Evolutionary conservation across 2,888 invertebrate species (phyloP).

Genomic region (Drosophila ustulata): DNA sequence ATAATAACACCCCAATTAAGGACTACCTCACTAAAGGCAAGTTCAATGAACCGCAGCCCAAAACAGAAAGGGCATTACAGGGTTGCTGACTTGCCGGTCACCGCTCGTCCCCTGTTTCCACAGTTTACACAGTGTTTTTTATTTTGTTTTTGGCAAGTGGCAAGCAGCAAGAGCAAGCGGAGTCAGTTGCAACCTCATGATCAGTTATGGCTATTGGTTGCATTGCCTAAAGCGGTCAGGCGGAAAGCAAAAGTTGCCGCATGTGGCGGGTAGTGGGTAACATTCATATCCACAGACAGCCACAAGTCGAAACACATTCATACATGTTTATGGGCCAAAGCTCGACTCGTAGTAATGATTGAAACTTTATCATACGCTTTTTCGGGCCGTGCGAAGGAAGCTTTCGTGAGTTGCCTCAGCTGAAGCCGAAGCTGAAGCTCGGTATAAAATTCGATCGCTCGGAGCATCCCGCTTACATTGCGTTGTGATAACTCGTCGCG

Average conservation of each 20-base stretch:
- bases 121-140: not conserved
- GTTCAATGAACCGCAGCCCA: conserved; percentile 63
- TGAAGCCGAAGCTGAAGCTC: conserved; percentile 54
- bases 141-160: not conserved
- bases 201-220: conserved; percentile 41
- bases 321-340: conserved; percentile 66
- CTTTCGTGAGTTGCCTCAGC: conserved; percentile 50
- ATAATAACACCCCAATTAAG: conserved; percentile 56
- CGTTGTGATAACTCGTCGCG: conserved; percentile 66
- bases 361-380: conserved; percentile 19
- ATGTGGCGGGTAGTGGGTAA: conserved; percentile 10
- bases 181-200: conserved; percentile 26
- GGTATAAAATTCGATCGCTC: conserved; percentile 61
- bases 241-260: conserved; percentile 68
- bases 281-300: not conserved
- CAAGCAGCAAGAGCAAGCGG: conserved; percentile 10
- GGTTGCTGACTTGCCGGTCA: conserved; percentile 49
- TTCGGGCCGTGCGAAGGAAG: conserved; percentile 30
- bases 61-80: conserved; percentile 59
- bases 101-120: conserved; percentile 28
- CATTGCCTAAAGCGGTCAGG: conserved; percentile 55
- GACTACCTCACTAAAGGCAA: conserved; percentile 7
- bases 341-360: conserved; percentile 40
- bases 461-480: conserved; percentile 67
- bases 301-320: not conserved